Evolutionary conservation across 37 sponge, comb jelly and placozoan species (phyloP).

Genomic region (Ephydatia muelleri): DNA sequence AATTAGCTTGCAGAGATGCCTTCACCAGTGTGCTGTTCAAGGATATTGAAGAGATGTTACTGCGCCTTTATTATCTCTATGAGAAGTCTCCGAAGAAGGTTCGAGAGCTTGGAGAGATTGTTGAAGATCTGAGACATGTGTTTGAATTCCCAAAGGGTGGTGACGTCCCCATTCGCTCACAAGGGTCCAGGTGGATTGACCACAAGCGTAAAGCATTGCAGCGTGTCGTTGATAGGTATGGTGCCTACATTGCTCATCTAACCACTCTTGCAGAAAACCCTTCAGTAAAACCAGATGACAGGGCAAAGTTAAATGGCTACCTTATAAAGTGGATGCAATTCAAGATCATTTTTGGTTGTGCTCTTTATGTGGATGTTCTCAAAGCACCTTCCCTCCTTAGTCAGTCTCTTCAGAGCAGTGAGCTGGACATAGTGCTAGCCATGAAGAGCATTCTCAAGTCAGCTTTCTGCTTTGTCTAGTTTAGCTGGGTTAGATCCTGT

Average conservation of each 20-base stretch:
- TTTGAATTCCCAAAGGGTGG: constrained; percentile 50
- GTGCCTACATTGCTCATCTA: constrained; percentile 50
- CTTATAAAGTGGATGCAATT: constrained; percentile 38
- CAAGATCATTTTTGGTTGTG: constrained; percentile 52
- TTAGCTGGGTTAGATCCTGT: no score
- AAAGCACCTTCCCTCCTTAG: constrained; percentile 34
- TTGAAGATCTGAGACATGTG: constrained; percentile 45
- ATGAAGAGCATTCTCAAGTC: constrained; percentile 42
- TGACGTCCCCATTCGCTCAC: constrained; percentile 31
- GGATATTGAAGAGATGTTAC: no score
- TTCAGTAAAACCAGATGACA: constrained; percentile 33
- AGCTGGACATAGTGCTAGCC: no score
- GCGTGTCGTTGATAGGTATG: constrained; percentile 60
- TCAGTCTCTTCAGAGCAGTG: constrained; percentile 29
- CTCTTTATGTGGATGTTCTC: constrained; percentile 42
- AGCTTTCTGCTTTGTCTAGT: no score
- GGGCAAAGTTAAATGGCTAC: constrained; percentile 41
- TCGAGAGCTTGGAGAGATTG: constrained; percentile 43
- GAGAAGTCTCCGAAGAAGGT: constrained; percentile 52
- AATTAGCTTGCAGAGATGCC: constrained; percentile 58
- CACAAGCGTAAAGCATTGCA: constrained; percentile 57
- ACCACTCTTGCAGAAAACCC: constrained; percentile 18
- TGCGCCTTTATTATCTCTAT: no score
- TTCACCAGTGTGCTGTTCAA: constrained; percentile 31
- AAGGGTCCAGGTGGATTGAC: constrained; percentile 56